A percentile compares a stretch with the other conserved stretches of the same genome.
phyloP scores from a whole-genome alignment of 2,888 invertebrate genomes.

The Limnephilus auricula region DNA sequence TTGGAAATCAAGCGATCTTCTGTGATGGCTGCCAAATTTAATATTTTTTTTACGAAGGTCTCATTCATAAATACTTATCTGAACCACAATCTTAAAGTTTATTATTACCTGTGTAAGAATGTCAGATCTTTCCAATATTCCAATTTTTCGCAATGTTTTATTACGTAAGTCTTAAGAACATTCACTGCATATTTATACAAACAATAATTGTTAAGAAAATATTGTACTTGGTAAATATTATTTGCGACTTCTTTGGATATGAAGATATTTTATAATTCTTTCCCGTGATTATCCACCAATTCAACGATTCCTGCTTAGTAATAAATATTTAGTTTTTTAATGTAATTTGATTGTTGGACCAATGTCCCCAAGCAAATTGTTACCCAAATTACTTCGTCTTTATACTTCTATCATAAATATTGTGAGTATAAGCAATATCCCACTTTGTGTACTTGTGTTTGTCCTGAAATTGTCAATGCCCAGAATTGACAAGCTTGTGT shows the following conservation, averaged over 20 bases:
- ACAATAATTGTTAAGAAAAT: too few relatives aligned
- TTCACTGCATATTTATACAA: too few relatives aligned
- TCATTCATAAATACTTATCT: background rate
- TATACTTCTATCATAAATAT: background rate
- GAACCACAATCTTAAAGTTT: background rate
- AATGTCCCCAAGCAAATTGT: background rate
- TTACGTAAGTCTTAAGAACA: too few relatives aligned
- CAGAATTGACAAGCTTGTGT: background rate
- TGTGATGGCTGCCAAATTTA: background rate
- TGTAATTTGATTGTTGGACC: background rate
- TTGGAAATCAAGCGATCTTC: slow-evolving; percentile 25
- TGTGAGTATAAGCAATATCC: too few relatives aligned
- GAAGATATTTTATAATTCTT: too few relatives aligned
- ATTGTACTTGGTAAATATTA: too few relatives aligned
- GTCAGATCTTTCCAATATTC: background rate
- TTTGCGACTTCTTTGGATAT: too few relatives aligned
- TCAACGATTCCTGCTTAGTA: too few relatives aligned
- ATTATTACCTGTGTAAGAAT: background rate
- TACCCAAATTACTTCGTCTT: background rate
- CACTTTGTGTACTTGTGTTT: background rate
- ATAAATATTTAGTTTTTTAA: too few relatives aligned
- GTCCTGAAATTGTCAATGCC: background rate
- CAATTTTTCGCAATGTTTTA: too few relatives aligned
- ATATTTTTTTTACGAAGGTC: background rate
- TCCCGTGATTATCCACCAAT: too few relatives aligned